These are phyloP conservation scores for Petrocephalus microphthalmus DNA, from an alignment of 2,113 vertebrate species.

Conservation along the genomic window DNA sequence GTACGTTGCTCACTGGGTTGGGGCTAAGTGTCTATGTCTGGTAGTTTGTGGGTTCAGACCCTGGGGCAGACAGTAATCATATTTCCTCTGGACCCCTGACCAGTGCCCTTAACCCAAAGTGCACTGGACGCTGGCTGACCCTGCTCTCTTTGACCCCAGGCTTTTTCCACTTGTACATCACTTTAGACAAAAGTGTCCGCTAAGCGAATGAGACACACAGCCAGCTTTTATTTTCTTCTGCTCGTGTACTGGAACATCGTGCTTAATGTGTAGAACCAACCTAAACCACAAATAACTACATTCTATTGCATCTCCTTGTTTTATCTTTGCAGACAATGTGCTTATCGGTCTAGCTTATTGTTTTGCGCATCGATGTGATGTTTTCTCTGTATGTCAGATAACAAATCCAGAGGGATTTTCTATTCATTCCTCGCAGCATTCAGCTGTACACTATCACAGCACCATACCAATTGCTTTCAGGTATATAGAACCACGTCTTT, in stretches of 20 bases:
- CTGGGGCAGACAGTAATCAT: neutral
- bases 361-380: neutral
- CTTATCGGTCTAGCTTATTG: neutral
- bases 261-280: neutral
- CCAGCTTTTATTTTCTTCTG: neutral
- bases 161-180: neutral
- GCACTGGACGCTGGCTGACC: neutral
- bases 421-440: neutral
- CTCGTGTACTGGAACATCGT: neutral
- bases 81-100: neutral
- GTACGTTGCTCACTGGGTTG: neutral
- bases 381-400: neutral
- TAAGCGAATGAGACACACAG: neutral
- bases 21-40: neutral
- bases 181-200: neutral
- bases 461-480: neutral
- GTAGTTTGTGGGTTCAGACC: neutral
- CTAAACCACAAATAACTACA: neutral
- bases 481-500: neutral
- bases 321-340: neutral
- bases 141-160: neutral
- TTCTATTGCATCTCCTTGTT: neutral
- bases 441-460: neutral
- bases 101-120: neutral
- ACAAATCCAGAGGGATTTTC: neutral